phyloP scores from a whole-genome alignment of 2,113 vertebrate species.

The Canis aureus region DNA sequence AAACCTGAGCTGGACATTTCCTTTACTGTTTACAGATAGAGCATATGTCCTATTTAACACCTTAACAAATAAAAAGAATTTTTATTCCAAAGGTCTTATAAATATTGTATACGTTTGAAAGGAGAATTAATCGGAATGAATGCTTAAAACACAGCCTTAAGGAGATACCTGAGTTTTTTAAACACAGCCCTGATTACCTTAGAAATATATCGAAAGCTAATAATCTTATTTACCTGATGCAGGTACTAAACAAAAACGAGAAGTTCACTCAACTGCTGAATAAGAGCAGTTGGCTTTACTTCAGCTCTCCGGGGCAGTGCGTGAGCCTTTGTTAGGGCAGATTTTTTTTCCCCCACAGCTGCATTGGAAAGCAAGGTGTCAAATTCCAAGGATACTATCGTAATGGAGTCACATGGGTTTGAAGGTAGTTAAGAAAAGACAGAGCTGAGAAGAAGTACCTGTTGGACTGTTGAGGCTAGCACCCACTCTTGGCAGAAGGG shows the following conservation, averaged over 20 bases:
- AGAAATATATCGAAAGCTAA: conserved; percentile 27
- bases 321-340: background rate
- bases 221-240: background rate
- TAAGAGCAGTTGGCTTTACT: background rate
- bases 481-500: background rate
- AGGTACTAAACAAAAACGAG: background rate
- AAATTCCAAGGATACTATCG: conserved; percentile 52
- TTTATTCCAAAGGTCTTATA: conserved; percentile 35
- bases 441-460: background rate
- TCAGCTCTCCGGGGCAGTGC: background rate
- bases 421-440: background rate
- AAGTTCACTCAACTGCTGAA: conserved; percentile 29
- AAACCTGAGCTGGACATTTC: conserved; percentile 22
- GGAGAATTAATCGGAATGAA: conserved; percentile 63
- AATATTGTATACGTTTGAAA: conserved; percentile 52
- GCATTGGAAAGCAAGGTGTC: conserved; percentile 32
- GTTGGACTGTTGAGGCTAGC: background rate
- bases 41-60: conserved; percentile 27
- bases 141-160: conserved; percentile 49
- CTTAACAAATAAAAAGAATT: conserved; percentile 45
- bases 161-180: background rate
- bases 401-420: background rate
- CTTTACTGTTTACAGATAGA: conserved; percentile 58
- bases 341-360: background rate
- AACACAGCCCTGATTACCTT: background rate